Percentiles rank a stretch among this genome's conserved stretches.
phyloP scores from a whole-genome alignment of 2,797 vertebrate genomes.

The Danio tinwini region DNA sequence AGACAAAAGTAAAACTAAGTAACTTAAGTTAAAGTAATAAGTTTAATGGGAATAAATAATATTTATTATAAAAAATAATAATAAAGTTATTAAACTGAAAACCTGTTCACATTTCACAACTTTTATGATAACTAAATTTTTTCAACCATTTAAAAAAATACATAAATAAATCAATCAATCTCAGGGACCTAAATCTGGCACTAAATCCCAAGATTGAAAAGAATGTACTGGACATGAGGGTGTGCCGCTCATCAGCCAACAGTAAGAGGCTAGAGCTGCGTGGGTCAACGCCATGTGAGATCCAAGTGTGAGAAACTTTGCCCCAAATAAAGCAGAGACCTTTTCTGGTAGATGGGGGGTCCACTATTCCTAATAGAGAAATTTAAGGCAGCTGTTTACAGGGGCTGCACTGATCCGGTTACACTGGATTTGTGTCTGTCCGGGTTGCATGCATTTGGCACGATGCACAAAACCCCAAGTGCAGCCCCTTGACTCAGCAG shows the following conservation, averaged over 20 bases:
- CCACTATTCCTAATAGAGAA: slow-evolving; percentile 54
- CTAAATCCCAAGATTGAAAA: background rate
- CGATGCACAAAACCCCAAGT: slow-evolving; percentile 45
- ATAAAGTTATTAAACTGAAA: too few species aligned
- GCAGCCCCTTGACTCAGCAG: slow-evolving; percentile 59
- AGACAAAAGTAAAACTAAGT: too few species aligned
- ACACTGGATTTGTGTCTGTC: slow-evolving; percentile 51
- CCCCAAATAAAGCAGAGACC: slow-evolving; percentile 51
- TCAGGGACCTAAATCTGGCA: background rate
- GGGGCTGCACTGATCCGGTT: slow-evolving; percentile 56
- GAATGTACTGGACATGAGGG: slow-evolving; percentile 1
- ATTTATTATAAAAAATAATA: too few species aligned
- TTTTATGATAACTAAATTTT: too few species aligned
- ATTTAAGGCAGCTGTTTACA: slow-evolving; percentile 60
- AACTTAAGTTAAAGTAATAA: too few species aligned
- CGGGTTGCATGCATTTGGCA: slow-evolving; percentile 41
- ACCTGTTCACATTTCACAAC: too few species aligned
- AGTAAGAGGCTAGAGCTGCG: background rate
- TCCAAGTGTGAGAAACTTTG: slow-evolving; percentile 41
- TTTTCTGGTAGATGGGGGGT: slow-evolving; percentile 46
- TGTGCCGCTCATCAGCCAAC: slow-evolving; percentile 2
- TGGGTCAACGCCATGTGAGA: slow-evolving; percentile 23
- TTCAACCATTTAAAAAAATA: too few species aligned
- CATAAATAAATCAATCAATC: too few species aligned
- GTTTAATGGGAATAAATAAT: too few species aligned